Conservation (phyloP, 2,113 vertebrate genomes). For the Brevimyrus niger region DNA sequence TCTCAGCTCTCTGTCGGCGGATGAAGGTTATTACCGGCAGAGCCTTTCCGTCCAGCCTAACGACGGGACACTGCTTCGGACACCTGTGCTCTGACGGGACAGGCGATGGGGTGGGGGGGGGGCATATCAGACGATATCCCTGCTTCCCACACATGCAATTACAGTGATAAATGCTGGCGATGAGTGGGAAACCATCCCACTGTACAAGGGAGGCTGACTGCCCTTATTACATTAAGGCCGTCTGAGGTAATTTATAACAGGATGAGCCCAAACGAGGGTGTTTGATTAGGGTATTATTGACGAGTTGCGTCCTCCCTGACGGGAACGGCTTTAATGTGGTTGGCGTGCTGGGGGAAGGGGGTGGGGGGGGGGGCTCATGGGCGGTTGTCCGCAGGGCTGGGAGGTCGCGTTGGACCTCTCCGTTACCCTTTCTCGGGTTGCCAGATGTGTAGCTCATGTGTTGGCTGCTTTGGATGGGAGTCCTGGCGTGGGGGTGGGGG, state of each 20-base stretch:
- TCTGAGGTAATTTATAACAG: slow-evolving; percentile 56
- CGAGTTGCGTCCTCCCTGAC: slow-evolving; percentile 10
- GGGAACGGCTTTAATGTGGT: slow-evolving; percentile 9
- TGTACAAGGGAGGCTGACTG: slow-evolving; percentile 55
- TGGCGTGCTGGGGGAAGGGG: no score
- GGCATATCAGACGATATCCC: slow-evolving; percentile 67
- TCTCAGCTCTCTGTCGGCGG: slow-evolving; percentile 37
- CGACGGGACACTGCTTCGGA: slow-evolving; percentile 59
- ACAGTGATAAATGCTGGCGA: slow-evolving; percentile 67
- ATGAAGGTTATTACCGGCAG: slow-evolving; percentile 40
- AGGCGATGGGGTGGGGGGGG: slow-evolving; percentile 55
- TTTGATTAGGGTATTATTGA: slow-evolving; percentile 41
- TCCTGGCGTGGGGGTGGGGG: slow-evolving; percentile 58
- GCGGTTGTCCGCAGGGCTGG: background rate
- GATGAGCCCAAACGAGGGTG: slow-evolving; percentile 41
- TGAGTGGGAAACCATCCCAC: slow-evolving; percentile 52
- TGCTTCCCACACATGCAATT: slow-evolving; percentile 62
- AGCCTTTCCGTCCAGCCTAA: slow-evolving; percentile 49
- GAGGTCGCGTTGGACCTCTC: background rate
- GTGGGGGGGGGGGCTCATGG: background rate
- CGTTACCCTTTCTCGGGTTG: background rate
- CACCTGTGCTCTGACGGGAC: slow-evolving; percentile 58
- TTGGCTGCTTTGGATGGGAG: background rate
- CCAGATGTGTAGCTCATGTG: background rate
- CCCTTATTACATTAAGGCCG: slow-evolving; percentile 57